Evolutionary conservation across 1,140 invertebrate genomes (phyloP).

Genomic region (Dendroctonus ponderosae): DNA sequence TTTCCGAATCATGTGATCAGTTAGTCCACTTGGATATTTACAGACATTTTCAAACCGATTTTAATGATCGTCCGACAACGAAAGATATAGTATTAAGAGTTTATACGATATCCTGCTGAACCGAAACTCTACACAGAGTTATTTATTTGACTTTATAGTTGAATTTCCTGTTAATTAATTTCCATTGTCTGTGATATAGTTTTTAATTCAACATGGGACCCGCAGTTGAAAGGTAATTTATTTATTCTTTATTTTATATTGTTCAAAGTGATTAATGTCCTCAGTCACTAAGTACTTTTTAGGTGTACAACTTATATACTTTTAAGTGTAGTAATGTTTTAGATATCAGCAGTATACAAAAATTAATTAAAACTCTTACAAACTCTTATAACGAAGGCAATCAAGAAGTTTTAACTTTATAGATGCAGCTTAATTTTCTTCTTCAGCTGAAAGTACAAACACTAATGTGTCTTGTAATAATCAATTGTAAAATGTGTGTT

Average conservation of each 20-base stretch:
- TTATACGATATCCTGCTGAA: conserved; percentile 5
- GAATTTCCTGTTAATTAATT: conserved; percentile 3
- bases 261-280: neutral
- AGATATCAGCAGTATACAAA: no score
- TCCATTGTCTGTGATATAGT: conserved; percentile 23
- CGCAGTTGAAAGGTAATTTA: conserved; percentile 27
- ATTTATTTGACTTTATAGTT: conserved; percentile 22
- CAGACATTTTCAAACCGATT: conserved; percentile 19
- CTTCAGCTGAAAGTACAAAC: neutral
- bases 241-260: neutral
- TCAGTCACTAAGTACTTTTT: neutral
- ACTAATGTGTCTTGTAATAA: neutral
- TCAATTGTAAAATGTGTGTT: neutral
- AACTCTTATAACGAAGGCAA: no score
- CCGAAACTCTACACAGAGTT: conserved; percentile 4
- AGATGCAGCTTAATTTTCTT: no score
- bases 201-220: conserved; percentile 18
- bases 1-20: conserved; percentile 28
- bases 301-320: no score
- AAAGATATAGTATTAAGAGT: conserved; percentile 26
- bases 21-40: conserved; percentile 14
- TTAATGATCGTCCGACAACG: conserved; percentile 33
- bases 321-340: no score
- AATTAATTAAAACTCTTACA: no score
- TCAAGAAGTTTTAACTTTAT: no score